Evolutionary conservation across 2,797 vertebrate species (phyloP), one percentile per base, ranked within the genome.

Genomic region (Coregonus sp.): DNA sequence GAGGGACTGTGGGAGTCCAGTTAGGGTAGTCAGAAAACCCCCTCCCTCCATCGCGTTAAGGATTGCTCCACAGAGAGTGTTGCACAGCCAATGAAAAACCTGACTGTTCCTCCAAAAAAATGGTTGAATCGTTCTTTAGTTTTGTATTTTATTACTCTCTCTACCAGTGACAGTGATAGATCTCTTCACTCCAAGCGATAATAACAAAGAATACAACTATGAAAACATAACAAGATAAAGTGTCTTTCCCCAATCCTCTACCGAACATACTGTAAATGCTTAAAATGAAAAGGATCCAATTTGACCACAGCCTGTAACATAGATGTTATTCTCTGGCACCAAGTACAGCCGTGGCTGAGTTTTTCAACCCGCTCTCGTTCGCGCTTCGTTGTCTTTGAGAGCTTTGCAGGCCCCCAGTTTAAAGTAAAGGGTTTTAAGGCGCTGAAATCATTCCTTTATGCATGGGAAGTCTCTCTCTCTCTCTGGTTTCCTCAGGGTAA

Each of bases 71-170:
- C 78, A 16, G 79, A 76, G 83, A 81, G 74, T 50, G 77, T 82
- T 59, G 73, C 52, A 76, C 75, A 75, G 75, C 66, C 73, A 40
- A 65, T 83, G 83, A 89, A 91, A 80, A 70, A 74, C 76, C 9
- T 71, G 76, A 52, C 9, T 35, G 12, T 37, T 83, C 63, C 81
- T 77, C 78, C 74, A 81, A 82, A 74, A 25, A 85, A 79, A 78
- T 50, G 78, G 78, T 81, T 85, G 80, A 80, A 87, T 84, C 77
- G 69, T 84, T 79, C 83, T 89, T 74, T 81, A 72, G 25, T 80
- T 69, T 70, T 70, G 73, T 33, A 15, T 80, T 85, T 88, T 82
- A 86, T 80, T 82, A 79, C 79, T 88, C 84, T 86, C 81, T 51
- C 25, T 81, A 74, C 76, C 74, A 74, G 51, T 80, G 77, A 82